These are phyloP conservation scores for Melinopterus prodromus DNA, from an alignment of 2,888 invertebrate species.

Conservation along the genomic window DNA sequence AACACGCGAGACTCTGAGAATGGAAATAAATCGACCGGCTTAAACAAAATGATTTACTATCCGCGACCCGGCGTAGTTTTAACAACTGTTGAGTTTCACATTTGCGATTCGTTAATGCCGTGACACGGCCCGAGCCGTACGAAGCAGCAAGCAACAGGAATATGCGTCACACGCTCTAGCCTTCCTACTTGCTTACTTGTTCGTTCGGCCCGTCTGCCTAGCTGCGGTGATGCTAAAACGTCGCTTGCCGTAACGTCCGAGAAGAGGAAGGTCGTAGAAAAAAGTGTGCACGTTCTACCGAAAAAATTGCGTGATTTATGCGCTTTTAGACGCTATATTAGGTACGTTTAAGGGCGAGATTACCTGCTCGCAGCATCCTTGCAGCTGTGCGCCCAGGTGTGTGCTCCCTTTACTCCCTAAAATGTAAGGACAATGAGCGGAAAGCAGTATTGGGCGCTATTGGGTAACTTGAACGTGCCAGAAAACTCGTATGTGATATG, in stretches of 20 bases:
- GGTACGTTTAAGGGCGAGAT: constrained; percentile 50
- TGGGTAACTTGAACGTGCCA: constrained; percentile 35
- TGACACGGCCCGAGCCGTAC: constrained; percentile 28
- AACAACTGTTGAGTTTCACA: constrained; percentile 39
- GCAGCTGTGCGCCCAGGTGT: constrained; percentile 62
- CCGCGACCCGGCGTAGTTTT: constrained; percentile 31
- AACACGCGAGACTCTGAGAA: constrained; percentile 31
- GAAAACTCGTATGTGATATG: constrained; percentile 12
- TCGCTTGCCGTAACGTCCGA: background rate
- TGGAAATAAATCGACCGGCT: constrained; percentile 29
- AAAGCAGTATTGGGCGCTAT: constrained; percentile 54
- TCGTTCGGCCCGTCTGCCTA: constrained; percentile 39
- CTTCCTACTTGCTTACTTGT: background rate
- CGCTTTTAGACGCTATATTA: constrained; percentile 46
- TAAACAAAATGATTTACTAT: constrained; percentile 35
- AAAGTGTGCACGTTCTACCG: constrained; percentile 8
- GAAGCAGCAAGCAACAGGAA: constrained; percentile 41
- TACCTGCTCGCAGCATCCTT: constrained; percentile 55
- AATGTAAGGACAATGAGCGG: constrained; percentile 55
- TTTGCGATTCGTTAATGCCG: constrained; percentile 39
- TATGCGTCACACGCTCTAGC: constrained; percentile 48
- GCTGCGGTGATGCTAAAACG: background rate
- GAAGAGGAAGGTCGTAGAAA: background rate
- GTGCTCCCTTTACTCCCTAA: constrained; percentile 58
- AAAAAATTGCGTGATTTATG: constrained; percentile 50